Percentiles rank a stretch among this genome's conserved stretches.
These are phyloP conservation scores for Ennomos quercinarius DNA, from an alignment of 2,888 invertebrate genomes.

Conservation along the genomic window DNA sequence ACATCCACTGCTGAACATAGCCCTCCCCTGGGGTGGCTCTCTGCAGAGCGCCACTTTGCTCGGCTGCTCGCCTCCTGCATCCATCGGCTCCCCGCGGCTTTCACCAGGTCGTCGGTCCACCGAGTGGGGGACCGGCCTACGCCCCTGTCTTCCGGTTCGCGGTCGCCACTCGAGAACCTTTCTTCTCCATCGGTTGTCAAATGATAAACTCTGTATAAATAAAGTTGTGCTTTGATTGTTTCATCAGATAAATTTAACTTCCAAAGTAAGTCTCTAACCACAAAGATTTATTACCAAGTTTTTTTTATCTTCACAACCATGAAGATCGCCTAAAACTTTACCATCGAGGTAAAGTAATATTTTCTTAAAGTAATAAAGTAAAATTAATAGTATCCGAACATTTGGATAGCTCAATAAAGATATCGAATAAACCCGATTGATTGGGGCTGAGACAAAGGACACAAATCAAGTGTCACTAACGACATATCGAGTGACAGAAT, in stretches of 20 bases:
- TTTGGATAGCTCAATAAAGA: slow-evolving; percentile 12
- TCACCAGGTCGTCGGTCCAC: no score
- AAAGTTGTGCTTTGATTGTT: slow-evolving; percentile 4
- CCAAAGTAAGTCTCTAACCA: slow-evolving; percentile 1
- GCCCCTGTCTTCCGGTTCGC: no score
- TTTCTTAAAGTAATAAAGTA: slow-evolving; percentile 7
- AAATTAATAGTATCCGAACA: slow-evolving; percentile 16
- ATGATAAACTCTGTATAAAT: no score
- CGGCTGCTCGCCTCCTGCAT: no score
- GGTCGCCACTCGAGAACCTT: no score
- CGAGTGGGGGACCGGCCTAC: no score
- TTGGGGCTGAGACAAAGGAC: slow-evolving; percentile 12
- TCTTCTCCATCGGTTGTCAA: no score
- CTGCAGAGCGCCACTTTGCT: no score
- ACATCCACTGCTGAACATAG: no score
- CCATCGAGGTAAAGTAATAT: slow-evolving; percentile 6
- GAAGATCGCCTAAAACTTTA: slow-evolving; percentile 12
- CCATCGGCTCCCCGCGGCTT: no score
- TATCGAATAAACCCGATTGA: slow-evolving; percentile 18
- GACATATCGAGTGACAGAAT: slow-evolving; percentile 11
- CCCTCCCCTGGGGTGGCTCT: no score
- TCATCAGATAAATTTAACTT: background rate
- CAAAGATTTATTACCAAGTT: slow-evolving; percentile 8
- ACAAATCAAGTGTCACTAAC: slow-evolving; percentile 15
- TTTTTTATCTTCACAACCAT: background rate